Evolutionary conservation across 2,113 vertebrate genomes (phyloP), one percentile per base, ranked within the genome.

Genomic region (Romanogobio albipinnatus): DNA sequence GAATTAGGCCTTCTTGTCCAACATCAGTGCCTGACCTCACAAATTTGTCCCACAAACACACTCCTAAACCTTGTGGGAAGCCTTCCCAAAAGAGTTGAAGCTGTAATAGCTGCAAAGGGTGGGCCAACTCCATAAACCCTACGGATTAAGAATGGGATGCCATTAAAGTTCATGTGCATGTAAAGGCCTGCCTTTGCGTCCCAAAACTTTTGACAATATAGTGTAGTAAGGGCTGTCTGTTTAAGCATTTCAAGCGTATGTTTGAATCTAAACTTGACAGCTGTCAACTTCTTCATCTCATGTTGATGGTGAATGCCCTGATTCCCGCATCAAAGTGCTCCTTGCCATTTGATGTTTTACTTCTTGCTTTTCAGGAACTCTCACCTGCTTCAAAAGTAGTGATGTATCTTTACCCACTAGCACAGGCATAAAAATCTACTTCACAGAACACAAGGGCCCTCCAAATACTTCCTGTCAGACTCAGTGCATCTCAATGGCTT

Each of bases 391-490:
- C 53, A 45, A 51, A 84, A 78, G 61, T 33, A 36, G 70, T 59
- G 91, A 90, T 92, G 90, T 90, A 89, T 89, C 86, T 88, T 91
- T 90, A 90, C 88, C 70, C 87, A 58, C 79, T 76, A 85, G 86
- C 82, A 88, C 86, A 89, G 89, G 80, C 87, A 24, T 76, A 78
- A 68, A 56, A 81, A 76, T 58, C 33, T 49, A 78, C 84, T 86
- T 87, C 59, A 77, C 71, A 14, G 14, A 47, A 88, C 11, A 82
- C 74, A 80, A 87, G 88, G 14, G 83, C 85, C 87, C 89, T 83
- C 77, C 82, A 84, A 87, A 84, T 76, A 47, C 87, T 90, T 82
- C 87, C 81, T 82, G 78, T 86, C 86, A 86, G 76, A 80, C 85
- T 88, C 85, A 80, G 82, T 84, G 86, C 56, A 87, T 90, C 84